These are phyloP conservation scores for Kryphioiulus occultus DNA, from an alignment of 2,888 invertebrate species.

Conservation along the genomic window DNA sequence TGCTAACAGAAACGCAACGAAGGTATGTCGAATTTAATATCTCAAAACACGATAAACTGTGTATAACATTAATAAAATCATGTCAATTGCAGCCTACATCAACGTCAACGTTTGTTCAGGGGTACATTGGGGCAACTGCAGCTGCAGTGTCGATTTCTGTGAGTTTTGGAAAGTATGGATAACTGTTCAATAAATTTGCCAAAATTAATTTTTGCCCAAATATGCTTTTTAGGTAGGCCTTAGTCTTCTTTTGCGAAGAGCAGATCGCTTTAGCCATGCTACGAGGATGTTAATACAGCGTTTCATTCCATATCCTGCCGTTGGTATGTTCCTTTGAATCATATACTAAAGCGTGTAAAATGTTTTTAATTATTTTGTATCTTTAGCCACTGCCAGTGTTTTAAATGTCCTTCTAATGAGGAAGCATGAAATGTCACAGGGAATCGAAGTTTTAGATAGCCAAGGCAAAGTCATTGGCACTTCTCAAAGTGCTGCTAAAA, in stretches of 20 bases:
- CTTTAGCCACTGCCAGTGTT: conserved; percentile 62
- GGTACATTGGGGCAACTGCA: conserved; percentile 65
- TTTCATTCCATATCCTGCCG: conserved; percentile 64
- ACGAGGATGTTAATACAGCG: conserved; percentile 63
- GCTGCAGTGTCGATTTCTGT: conserved; percentile 65
- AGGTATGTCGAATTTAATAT: conserved; percentile 59
- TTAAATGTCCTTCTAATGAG: conserved; percentile 66
- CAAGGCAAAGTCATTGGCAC: conserved; percentile 63
- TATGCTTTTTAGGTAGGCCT: conserved; percentile 59
- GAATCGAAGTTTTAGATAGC: conserved; percentile 64
- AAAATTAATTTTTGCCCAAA: neutral
- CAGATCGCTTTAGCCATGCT: conserved; percentile 60
- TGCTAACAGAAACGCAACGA: conserved; percentile 66
- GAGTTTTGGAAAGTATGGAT: conserved; percentile 55
- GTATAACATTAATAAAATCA: neutral
- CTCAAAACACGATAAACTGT: neutral
- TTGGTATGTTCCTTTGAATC: conserved; percentile 59
- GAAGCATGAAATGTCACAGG: conserved; percentile 62
- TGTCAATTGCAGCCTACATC: conserved; percentile 61
- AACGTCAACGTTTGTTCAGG: conserved; percentile 62
- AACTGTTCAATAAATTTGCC: no score
- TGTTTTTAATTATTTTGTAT: neutral
- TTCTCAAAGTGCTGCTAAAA: conserved; percentile 65
- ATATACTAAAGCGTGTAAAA: neutral
- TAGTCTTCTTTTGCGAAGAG: conserved; percentile 60